These are phyloP conservation scores for Microtus ochrogaster DNA, from an alignment of 2,113 vertebrate genomes.

Conservation along the genomic window DNA sequence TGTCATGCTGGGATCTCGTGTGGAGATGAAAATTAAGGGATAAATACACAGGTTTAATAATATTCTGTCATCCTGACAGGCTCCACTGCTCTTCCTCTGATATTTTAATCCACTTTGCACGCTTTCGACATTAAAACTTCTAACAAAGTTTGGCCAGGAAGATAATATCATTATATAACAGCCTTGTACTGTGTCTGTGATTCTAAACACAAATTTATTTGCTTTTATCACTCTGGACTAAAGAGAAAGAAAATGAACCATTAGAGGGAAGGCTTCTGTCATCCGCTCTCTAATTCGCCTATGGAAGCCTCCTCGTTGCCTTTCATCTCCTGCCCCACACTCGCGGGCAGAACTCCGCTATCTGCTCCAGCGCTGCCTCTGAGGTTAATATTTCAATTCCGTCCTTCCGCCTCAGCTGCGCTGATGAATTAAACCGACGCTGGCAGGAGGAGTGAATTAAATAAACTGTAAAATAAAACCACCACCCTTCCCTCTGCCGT, in stretches of 20 bases:
- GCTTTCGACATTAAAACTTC: constrained; percentile 81
- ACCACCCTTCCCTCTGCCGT: constrained; percentile 38
- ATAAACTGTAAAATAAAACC: constrained; percentile 76
- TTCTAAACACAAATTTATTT: constrained; percentile 84
- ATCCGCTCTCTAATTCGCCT: constrained; percentile 63
- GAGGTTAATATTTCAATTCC: constrained; percentile 79
- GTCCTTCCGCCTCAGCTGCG: constrained; percentile 74
- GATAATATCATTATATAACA: constrained; percentile 78
- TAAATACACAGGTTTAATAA: constrained; percentile 80
- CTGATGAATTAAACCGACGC: constrained; percentile 82
- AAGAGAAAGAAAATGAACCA: constrained; percentile 82
- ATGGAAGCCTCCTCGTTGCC: constrained; percentile 70
- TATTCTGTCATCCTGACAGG: constrained; percentile 78
- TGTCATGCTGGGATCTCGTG: constrained; percentile 79
- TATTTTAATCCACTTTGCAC: constrained; percentile 83
- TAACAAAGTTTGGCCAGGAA: constrained; percentile 79
- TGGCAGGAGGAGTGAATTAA: constrained; percentile 79
- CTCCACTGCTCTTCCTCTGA: constrained; percentile 69
- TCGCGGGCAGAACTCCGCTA: constrained; percentile 66
- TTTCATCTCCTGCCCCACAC: constrained; percentile 81
- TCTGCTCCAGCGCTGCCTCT: constrained; percentile 77
- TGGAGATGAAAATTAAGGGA: constrained; percentile 87
- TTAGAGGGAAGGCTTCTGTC: constrained; percentile 75
- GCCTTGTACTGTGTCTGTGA: constrained; percentile 76
- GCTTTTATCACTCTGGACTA: constrained; percentile 83